Evolutionary conservation across 2,888 invertebrate genomes (phyloP).

Genomic region (Automeris io): DNA sequence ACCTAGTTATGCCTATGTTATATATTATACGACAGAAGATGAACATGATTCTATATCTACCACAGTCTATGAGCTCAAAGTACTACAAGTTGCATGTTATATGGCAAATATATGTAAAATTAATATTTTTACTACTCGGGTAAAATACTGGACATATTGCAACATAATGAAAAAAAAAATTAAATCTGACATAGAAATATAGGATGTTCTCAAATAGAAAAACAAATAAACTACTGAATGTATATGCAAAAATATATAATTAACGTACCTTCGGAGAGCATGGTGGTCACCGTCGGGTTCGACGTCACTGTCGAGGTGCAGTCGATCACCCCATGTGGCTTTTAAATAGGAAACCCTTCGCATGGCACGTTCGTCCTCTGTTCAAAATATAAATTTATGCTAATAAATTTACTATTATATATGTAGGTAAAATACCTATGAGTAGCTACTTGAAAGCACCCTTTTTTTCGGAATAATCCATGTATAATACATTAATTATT

Average conservation of each 20-base stretch:
- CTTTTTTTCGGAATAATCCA: too few species aligned
- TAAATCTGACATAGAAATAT: neutral
- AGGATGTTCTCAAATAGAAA: neutral
- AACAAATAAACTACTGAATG: neutral
- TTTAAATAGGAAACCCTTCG: slow-evolving; percentile 95
- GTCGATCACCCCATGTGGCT: slow-evolving; percentile 90
- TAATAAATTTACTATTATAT: neutral
- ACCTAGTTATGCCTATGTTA: neutral
- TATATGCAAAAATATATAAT: neutral
- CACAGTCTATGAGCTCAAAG: slow-evolving; percentile 26
- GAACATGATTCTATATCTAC: slow-evolving; percentile 29
- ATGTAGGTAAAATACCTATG: too few species aligned
- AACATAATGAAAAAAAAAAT: neutral
- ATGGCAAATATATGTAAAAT: slow-evolving; percentile 3
- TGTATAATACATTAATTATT: too few species aligned
- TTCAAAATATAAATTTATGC: slow-evolving; percentile 44
- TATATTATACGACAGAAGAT: too few species aligned
- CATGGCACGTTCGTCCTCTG: slow-evolving; percentile 90
- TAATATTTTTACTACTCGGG: slow-evolving; percentile 6
- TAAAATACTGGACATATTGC: slow-evolving; percentile 3
- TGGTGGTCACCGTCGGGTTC: slow-evolving; percentile 79
- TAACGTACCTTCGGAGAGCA: slow-evolving; percentile 79
- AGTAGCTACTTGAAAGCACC: too few species aligned
- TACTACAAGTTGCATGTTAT: slow-evolving; percentile 12
- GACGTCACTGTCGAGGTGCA: slow-evolving; percentile 83